phyloP scores from a whole-genome alignment of 1,140 invertebrate genomes.

The Contarinia nasturtii region DNA sequence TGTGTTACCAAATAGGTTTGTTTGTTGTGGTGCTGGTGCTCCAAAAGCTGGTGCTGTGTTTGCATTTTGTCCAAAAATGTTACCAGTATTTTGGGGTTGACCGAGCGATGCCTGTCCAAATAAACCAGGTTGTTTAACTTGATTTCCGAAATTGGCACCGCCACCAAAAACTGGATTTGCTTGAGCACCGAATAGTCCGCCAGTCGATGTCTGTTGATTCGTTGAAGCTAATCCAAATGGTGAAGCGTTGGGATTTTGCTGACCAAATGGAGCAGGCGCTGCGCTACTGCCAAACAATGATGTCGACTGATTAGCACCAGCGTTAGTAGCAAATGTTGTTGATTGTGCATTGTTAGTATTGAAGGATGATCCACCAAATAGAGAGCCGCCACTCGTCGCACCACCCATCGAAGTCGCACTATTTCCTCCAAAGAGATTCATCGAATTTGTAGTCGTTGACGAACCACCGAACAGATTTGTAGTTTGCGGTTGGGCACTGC shows the following conservation, averaged over 20 bases:
- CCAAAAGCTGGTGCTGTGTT: conserved; percentile 1
- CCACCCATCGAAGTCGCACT: background rate
- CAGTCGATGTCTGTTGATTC: background rate
- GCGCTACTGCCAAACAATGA: background rate
- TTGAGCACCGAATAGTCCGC: background rate
- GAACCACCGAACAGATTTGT: background rate
- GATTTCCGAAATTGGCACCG: background rate
- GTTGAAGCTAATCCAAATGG: background rate
- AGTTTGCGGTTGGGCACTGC: background rate
- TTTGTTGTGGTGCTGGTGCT: conserved; percentile 3
- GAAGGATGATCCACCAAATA: background rate
- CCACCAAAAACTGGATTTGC: background rate
- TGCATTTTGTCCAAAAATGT: conserved; percentile 1
- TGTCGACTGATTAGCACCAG: background rate
- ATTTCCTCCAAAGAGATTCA: background rate
- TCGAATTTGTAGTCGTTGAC: background rate
- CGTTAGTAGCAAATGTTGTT: background rate
- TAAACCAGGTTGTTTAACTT: background rate
- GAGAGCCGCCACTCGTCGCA: background rate
- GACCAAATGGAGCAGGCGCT: background rate
- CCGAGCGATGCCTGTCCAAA: background rate
- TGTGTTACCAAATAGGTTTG: background rate
- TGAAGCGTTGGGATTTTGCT: background rate
- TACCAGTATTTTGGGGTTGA: background rate
- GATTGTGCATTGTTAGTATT: background rate